These are phyloP conservation scores for Gadopsis marmoratus DNA, from an alignment of 2,797 vertebrate species.

Conservation along the genomic window DNA sequence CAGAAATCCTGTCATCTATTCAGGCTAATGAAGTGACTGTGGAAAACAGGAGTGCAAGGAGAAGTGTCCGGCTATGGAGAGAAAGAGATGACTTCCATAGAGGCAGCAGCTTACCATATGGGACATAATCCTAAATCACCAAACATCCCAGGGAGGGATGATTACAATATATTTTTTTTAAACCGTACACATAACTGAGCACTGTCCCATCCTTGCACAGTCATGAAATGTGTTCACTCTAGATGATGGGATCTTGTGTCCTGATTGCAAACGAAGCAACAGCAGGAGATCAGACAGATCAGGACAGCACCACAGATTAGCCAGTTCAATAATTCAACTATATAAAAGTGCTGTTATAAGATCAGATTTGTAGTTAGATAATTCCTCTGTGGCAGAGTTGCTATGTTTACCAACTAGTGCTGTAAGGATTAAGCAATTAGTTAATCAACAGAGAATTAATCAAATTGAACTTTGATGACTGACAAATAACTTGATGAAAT, in stretches of 20 bases:
- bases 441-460: conserved; percentile 15
- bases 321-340: conserved; percentile 66
- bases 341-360: conserved; percentile 57
- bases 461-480: not conserved
- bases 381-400: conserved; percentile 27
- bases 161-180: conserved; percentile 74
- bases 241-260: conserved; percentile 35
- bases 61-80: conserved; percentile 43
- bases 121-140: conserved; percentile 67
- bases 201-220: conserved; percentile 32
- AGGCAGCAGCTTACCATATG: conserved; percentile 47
- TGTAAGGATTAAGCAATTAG: conserved; percentile 45
- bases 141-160: conserved; percentile 59
- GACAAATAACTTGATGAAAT: not conserved
- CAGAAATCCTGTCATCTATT: conserved; percentile 64
- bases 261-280: conserved; percentile 58
- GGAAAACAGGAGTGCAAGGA: conserved; percentile 44
- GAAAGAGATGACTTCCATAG: conserved; percentile 29
- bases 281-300: conserved; percentile 57
- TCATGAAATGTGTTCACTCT: conserved; percentile 34
- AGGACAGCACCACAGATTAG: conserved; percentile 59
- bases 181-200: conserved; percentile 50
- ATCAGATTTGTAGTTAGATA: conserved; percentile 58
- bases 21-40: conserved; percentile 63
- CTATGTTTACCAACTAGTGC: conserved; percentile 40